Evolutionary conservation across 2,113 vertebrate species (phyloP).

Genomic region (Barbus barbus): DNA sequence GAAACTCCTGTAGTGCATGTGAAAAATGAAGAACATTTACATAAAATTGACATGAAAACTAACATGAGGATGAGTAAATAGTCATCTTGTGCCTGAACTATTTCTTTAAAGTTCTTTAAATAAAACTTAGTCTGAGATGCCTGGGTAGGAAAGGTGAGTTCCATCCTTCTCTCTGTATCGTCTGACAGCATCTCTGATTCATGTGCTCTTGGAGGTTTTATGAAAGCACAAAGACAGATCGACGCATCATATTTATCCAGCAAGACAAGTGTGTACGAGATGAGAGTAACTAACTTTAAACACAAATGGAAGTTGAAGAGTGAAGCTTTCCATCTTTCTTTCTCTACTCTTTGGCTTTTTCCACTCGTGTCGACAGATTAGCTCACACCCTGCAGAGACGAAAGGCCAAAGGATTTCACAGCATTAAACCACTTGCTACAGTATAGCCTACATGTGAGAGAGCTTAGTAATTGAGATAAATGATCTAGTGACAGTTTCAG

Average conservation of each 20-base stretch:
- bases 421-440: not conserved
- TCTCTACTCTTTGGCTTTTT: not conserved
- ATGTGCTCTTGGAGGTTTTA: conserved; percentile 40
- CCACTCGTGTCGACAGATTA: conserved; percentile 28
- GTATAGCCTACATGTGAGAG: not conserved
- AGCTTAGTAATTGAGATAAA: conserved; percentile 30
- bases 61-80: not conserved
- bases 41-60: not conserved
- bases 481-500: not conserved
- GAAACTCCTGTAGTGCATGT: not conserved
- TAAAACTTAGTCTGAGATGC: not conserved
- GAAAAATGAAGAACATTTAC: not conserved
- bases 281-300: conserved; percentile 26
- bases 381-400: conserved; percentile 3
- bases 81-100: not conserved
- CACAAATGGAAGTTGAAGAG: not conserved
- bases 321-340: not conserved
- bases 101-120: not conserved
- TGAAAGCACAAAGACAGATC: conserved; percentile 43
- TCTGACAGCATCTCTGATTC: conserved; percentile 43
- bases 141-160: not conserved
- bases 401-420: not conserved
- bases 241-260: conserved; percentile 38
- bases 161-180: conserved; percentile 15
- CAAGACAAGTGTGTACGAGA: not conserved